A percentile compares a stretch with the other conserved stretches of the same genome.
Conservation (phyloP, 2,113 vertebrate species). For the Cyanistes caeruleus region DNA sequence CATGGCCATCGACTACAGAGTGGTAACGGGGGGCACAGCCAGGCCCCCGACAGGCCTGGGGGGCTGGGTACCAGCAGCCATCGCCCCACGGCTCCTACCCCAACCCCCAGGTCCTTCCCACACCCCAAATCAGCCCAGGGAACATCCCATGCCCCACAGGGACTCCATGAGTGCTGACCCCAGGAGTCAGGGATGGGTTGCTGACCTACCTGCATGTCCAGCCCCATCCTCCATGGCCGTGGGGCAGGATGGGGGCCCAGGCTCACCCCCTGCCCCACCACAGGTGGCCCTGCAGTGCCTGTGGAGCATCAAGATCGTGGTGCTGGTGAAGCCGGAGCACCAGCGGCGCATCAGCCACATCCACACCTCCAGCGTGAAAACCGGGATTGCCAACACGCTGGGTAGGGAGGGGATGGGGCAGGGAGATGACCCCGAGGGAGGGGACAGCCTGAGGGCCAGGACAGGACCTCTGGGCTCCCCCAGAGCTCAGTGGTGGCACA, state of each 20-base stretch:
- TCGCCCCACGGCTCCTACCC: accelerated
- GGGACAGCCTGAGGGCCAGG: neutral
- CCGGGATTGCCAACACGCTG: constrained; percentile 85
- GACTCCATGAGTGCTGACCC: neutral
- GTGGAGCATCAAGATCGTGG: constrained; percentile 87
- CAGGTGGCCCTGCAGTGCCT: constrained; percentile 88
- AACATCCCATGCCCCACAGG: accelerated
- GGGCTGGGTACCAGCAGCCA: neutral
- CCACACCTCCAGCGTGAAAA: constrained; percentile 85
- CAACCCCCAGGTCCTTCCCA: neutral
- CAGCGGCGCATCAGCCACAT: constrained; percentile 82
- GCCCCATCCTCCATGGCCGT: accelerated
- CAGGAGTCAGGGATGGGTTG: neutral
- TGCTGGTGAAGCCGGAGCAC: constrained; percentile 84
- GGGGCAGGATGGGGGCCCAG: neutral
- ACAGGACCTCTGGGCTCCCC: accelerated
- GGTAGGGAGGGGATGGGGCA: constrained; percentile 62
- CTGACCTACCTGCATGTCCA: neutral
- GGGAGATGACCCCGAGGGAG: neutral
- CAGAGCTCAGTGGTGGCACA: neutral
- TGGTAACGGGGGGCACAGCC: constrained; percentile 61
- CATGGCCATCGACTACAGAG: constrained; percentile 83
- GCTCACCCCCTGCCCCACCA: neutral
- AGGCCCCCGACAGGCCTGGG: neutral
- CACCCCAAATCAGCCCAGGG: neutral